Evolutionary conservation across 1,140 invertebrate species (phyloP), one percentile per base, ranked within the genome.

Genomic region (Piezodorus guildinii): DNA sequence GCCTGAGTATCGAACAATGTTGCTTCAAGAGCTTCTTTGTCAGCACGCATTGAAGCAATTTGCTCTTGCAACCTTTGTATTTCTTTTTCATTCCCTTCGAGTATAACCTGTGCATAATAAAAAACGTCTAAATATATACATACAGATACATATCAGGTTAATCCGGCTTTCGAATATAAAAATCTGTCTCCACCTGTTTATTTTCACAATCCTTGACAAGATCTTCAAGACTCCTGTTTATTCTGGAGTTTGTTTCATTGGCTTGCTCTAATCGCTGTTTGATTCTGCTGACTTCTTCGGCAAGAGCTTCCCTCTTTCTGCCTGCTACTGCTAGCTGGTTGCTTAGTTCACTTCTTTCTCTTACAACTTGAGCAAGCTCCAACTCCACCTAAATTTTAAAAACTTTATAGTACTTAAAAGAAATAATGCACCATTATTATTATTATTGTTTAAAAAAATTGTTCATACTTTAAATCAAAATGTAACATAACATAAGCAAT

Each of bases 141-240:
- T 10, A 4, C 34, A 39, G 34, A 39, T 39, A 39, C 4, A 39
- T 39, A 39, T 39, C 3, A 39, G 12, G 12, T 39, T 39, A 39
- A 39, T 39, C 1, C 30, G 12, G 12, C 27, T 30, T 30, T 30
- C 27, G 3, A 2, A 16, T 5, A 46, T 19, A 15, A 17, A 66
- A 2, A 3, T 16, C 4, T 58, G n/a, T 17, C 12, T 62, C 66
- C 66, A 83, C 85, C 75, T 89, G 86, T 74, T 88, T 88, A 70
- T 90, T 87, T 73, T 90, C 88, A 62, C 83, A 85, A 71, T 89
- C 86, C 71, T 89, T 90, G 1, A 89, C 85, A 43, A 90, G 79
- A 69, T 88, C 86, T 70, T 90, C 86, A 3, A 90, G 74, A 66
- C 83, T 85, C 63, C 86, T 74, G 70, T 91, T 90, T 12, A 90